Evolutionary conservation across 2,888 invertebrate species (phyloP), one percentile per base, ranked within the genome.

Genomic region (Drosophila pseudotalamancana): DNA sequence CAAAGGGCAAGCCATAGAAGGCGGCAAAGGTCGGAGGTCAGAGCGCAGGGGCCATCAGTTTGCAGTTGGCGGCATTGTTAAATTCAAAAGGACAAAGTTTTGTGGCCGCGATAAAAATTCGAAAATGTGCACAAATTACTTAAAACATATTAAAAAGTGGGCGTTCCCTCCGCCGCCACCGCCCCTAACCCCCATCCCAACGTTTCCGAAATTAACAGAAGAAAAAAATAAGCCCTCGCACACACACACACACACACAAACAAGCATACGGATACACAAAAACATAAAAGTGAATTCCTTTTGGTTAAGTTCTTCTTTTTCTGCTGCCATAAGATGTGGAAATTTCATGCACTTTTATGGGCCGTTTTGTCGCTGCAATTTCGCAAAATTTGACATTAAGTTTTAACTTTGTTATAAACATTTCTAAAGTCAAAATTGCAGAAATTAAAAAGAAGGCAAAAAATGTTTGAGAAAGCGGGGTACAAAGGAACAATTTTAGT

Each of bases 51-150:
- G 42, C 60, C 71, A 59, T 55, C 59, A 65, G 65, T 53, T 49
- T 42, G 59, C 59, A 49, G 59, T 42, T 16, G 51, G 12, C 18
- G 63, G 40, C 59, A 68, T 72, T 72, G 72, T 63, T 63, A 56
- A 68, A 68, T 63, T 42, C 48, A 61, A 78, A 72, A 75, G 67
- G 84, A 77, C 75, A 62, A 84, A 81, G 69, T 81, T 81, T 84
- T 84, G 81, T 78, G 84, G 59, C 49, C 62, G 71, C 81, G 70
- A 81, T 81, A 81, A 78, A 81, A 84, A 76, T 81, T 61, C 68
- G 72, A 68, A 80, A 81, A 84, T 83, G 81, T 68, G 68, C 77
- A 81, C 77, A 83, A 81, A 81, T 81, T 81, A 83, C 81, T 77
- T 72, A 77, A 77, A 80, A 77, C 70, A 80, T 77, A 81, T 83